Evolutionary conservation across 2,888 invertebrate species (phyloP).

Genomic region (Brachyopa scutellaris): DNA sequence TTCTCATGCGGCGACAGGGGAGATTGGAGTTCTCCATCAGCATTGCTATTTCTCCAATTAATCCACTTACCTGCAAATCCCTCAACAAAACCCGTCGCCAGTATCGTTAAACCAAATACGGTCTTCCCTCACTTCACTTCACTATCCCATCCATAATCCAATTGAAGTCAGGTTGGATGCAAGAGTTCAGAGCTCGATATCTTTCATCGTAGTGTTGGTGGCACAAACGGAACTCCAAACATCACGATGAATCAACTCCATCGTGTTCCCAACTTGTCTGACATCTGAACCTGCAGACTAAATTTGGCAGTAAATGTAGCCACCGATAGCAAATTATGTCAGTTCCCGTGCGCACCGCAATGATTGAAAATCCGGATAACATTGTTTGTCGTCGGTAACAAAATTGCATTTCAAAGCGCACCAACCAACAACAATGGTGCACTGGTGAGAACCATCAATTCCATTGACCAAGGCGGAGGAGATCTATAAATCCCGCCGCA

Average conservation of each 20-base stretch:
- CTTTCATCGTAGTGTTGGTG: constrained; percentile 5
- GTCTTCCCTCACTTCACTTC: constrained; percentile 24
- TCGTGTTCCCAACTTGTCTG: constrained; percentile 72
- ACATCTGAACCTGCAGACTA: constrained; percentile 68
- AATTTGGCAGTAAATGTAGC: constrained; percentile 71
- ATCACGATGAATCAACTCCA: constrained; percentile 55
- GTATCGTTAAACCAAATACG: constrained; percentile 47
- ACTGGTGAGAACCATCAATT: constrained; percentile 35
- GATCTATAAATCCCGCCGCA: constrained; percentile 54
- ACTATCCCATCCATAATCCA: constrained; percentile 38
- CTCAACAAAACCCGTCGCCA: constrained; percentile 29
- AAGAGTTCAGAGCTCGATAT: constrained; percentile 67
- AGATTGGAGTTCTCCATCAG: constrained; percentile 39
- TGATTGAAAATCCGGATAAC: constrained; percentile 57
- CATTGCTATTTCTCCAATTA: constrained; percentile 52
- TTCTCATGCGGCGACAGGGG: constrained; percentile 64
- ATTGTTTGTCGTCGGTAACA: constrained; percentile 46
- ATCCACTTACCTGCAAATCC: constrained; percentile 57
- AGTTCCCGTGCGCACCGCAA: constrained; percentile 55
- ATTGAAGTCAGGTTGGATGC: constrained; percentile 69
- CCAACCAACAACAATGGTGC: constrained; percentile 13
- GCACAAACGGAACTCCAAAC: constrained; percentile 38
- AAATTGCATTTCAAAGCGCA: constrained; percentile 36
- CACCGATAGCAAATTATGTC: constrained; percentile 71
- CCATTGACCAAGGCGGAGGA: constrained; percentile 44